Evolutionary conservation across 2,888 invertebrate genomes (phyloP).

Genomic region (Neocrepidodera transversa): DNA sequence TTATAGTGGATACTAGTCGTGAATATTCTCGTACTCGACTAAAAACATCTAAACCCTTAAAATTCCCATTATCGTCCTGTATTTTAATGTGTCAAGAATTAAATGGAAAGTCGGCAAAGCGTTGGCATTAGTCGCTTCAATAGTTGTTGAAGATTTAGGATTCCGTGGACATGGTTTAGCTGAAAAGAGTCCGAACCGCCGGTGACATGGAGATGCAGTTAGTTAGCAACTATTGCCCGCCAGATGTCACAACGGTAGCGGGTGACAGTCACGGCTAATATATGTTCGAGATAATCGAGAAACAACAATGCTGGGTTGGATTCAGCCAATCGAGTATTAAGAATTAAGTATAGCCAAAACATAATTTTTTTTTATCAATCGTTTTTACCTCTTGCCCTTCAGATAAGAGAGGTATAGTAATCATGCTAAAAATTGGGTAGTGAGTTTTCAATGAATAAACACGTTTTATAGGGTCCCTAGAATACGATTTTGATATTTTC

Average conservation of each 20-base stretch:
- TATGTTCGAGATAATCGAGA: constrained; percentile 52
- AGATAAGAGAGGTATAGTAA: too few species aligned
- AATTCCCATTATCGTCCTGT: neutral
- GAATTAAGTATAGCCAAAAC: too few species aligned
- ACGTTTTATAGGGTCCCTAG: too few species aligned
- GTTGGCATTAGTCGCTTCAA: constrained; percentile 41
- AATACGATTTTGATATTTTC: too few species aligned
- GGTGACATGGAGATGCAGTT: constrained; percentile 56
- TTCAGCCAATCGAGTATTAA: constrained; percentile 23
- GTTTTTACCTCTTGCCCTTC: too few species aligned
- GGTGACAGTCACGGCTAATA: constrained; percentile 56
- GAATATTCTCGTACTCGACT: too few species aligned
- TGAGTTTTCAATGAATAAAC: too few species aligned
- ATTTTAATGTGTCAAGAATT: neutral
- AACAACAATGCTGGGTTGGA: constrained; percentile 45
- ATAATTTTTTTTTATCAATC: too few species aligned
- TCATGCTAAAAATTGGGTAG: too few species aligned
- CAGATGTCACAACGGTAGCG: constrained; percentile 59
- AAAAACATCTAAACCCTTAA: neutral
- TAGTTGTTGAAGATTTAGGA: constrained; percentile 47
- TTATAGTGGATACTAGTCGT: too few species aligned
- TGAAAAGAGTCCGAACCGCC: constrained; percentile 35
- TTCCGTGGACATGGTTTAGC: constrained; percentile 41
- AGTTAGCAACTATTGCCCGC: constrained; percentile 57
- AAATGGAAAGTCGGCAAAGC: constrained; percentile 10